phyloP scores from a whole-genome alignment of 92 coral and sea anemone genomes.

The Actinernus sp. region DNA sequence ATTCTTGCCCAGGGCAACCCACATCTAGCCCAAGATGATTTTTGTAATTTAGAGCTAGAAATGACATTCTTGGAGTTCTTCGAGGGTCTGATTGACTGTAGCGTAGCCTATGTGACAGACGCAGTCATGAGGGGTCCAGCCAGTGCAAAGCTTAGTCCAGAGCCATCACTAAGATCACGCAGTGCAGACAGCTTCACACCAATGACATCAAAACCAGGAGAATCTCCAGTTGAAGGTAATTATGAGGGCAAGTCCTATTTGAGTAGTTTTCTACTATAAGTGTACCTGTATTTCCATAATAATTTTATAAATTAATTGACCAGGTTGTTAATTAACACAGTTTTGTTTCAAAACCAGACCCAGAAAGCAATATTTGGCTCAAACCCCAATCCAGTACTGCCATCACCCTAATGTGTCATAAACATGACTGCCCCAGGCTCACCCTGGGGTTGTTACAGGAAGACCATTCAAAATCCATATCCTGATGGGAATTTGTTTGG shows the following conservation, averaged over 20 bases:
- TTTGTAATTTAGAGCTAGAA: conserved; percentile 90
- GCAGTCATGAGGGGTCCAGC: conserved; percentile 74
- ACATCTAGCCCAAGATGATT: conserved; percentile 83
- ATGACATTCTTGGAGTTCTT: conserved; percentile 94
- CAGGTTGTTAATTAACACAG: no score
- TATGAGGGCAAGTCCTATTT: neutral
- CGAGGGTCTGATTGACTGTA: conserved; percentile 92
- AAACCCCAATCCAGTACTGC: no score
- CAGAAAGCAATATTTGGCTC: no score
- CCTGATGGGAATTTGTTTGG: no score
- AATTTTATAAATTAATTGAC: no score
- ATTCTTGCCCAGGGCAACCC: conserved; percentile 83
- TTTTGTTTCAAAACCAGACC: no score
- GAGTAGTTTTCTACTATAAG: no score
- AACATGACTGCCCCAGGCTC: no score
- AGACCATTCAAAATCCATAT: no score
- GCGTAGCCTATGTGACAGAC: conserved; percentile 87
- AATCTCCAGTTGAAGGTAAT: conserved; percentile 39
- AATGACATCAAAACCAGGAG: conserved; percentile 80
- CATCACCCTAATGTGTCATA: no score
- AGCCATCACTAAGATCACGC: conserved; percentile 75
- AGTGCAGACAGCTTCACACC: conserved; percentile 89
- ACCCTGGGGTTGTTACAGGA: no score
- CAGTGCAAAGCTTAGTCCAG: conserved; percentile 77
- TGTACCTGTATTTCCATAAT: no score